Evolutionary conservation across 2,797 vertebrate species (phyloP).

Genomic region (Galagoides demidoff): DNA sequence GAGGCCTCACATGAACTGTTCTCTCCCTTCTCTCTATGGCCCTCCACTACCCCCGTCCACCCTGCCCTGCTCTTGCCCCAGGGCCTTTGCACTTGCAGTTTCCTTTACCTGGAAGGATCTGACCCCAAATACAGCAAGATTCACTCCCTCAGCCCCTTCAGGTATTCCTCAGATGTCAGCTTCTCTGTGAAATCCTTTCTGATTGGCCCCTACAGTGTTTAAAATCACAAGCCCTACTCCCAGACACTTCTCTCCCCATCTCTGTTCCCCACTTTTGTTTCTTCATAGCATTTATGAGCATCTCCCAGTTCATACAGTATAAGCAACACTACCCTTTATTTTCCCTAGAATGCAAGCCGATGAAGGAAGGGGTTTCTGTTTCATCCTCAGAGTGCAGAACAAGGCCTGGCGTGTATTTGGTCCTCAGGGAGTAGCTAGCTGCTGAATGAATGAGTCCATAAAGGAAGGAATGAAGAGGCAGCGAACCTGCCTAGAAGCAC

Average conservation of each 20-base stretch:
- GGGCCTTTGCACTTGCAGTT: conserved; percentile 15
- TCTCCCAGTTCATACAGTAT: neutral
- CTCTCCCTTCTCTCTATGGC: neutral
- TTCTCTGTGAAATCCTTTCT: neutral
- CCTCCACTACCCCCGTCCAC: neutral
- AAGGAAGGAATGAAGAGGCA: neutral
- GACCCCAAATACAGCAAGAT: neutral
- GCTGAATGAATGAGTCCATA: neutral
- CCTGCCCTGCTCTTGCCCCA: neutral
- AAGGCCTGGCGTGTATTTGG: neutral
- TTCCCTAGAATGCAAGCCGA: neutral
- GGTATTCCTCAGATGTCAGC: neutral
- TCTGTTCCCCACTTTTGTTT: too few relatives aligned
- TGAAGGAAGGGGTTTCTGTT: neutral
- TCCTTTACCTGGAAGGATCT: neutral
- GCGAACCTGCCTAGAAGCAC: fast-evolving
- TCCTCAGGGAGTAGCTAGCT: neutral
- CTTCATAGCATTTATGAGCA: neutral
- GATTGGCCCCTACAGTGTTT: neutral
- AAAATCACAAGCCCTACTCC: neutral
- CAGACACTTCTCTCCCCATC: too few relatives aligned
- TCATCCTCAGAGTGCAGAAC: neutral
- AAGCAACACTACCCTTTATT: neutral
- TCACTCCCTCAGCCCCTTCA: neutral
- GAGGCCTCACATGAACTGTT: too few relatives aligned